These are phyloP conservation scores for Willisornis vidua DNA, from an alignment of 2,113 vertebrate species.

Conservation along the genomic window DNA sequence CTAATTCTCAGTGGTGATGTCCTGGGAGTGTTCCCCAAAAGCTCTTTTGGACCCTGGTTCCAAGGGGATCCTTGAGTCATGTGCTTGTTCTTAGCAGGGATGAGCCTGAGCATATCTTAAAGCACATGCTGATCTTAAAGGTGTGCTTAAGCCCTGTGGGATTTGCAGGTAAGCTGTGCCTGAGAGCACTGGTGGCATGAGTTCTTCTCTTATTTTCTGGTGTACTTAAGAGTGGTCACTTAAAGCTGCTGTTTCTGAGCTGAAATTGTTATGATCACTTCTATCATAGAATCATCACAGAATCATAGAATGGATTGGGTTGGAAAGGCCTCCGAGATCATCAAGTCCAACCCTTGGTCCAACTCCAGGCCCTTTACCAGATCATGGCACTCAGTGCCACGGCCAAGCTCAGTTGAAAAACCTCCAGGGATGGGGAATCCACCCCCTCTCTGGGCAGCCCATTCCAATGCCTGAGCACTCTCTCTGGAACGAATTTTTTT, in stretches of 20 bases:
- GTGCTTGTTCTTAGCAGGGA: not conserved
- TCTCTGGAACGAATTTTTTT: no score
- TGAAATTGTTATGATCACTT: not conserved
- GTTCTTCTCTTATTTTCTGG: not conserved
- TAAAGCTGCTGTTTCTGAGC: not conserved
- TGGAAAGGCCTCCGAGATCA: no score
- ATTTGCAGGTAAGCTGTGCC: constrained; percentile 21
- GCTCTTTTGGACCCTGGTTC: not conserved
- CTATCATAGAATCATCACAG: not conserved
- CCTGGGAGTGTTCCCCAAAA: not conserved
- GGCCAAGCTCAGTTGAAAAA: no score
- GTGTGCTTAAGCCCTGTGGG: not conserved
- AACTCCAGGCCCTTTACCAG: no score
- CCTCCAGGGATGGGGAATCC: no score
- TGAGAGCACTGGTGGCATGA: not conserved
- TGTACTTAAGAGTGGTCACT: not conserved
- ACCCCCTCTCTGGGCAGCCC: no score
- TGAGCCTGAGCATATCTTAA: not conserved
- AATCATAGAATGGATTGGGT: no score
- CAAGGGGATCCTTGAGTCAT: not conserved
- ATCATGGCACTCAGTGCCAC: no score
- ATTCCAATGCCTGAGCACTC: no score
- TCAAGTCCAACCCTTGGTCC: no score
- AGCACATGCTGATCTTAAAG: not conserved
- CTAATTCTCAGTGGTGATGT: not conserved